Base-by-base conservation (phyloP, 1,140 invertebrate genomes). In the Sycophila sp. region DNA sequence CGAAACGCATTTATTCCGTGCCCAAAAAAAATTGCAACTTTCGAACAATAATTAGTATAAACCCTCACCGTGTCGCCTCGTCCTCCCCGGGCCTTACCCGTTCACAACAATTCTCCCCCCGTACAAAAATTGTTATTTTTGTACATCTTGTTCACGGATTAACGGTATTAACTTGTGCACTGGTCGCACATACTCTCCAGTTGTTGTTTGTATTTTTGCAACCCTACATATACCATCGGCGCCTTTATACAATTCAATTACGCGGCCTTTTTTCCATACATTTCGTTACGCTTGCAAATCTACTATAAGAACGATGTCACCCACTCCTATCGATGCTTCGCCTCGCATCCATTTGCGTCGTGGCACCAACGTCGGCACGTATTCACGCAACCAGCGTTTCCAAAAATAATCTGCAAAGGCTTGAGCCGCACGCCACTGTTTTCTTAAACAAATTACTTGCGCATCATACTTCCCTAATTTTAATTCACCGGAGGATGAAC, bases 361-460 rank as follows among this genome's bases (percentile, higher is more conserved):
- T 22, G 22, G n/a, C 10, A 47, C 24, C 4, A 45, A n/a, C 15
- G 51, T 68, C 15, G 53, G 65, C 5, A 24, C 4, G 22, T 69
- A 69, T 34, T 69, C 40, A 4, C 42, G 34, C 19, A 69, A 13
- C 67, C 56, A 69, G 4, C 67, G 28, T 17, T n/a, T n/a, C 56
- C 67, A 60, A 19, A 69, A 69, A 4, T 19, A 2, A 13, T 60
- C 42, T 0, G 56, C 67, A 11, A 60, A 34, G 13, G n/a, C 19
- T 49, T 69, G 56, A 15, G 55, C 28, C 0, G 51, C 60, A 17
- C 19, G 30, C 67, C 42, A 69, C 24, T 60, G 47, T 30, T 66
- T 69, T 1, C 40, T 19, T 0, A 17, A 15, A 11, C 11, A 2
- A 6, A 68, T 36, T 2, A 15, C n/a, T 11, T 19, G 19, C 6